Base-by-base conservation (phyloP, 2,797 vertebrate genomes). In the Clarias laeviceps region DNA sequence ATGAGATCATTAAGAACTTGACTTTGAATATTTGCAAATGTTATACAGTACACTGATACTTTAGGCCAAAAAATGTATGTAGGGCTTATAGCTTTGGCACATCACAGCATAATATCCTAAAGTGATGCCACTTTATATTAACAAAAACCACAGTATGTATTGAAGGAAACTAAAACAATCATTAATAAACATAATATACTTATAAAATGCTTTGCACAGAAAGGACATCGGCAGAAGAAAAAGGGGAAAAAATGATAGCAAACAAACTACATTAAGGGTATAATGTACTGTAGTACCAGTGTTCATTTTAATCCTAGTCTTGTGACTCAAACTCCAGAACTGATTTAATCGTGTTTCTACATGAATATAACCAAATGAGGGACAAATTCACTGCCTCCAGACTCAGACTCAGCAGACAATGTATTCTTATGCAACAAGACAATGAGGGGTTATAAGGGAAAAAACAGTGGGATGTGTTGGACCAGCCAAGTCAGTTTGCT, bases 381-480 rank as follows among this genome's bases (percentile, higher is more conserved):
- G 22, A 76, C n/a, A 0, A 15, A 45, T 64, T 64, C 59, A 84
- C 12, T 77, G 12, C 70, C 8, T 50, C 20, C n/a, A 34, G 69
- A 76, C 15, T 14, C 61, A 83, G 70, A 76, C 24, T 22, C 61
- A 83, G 1, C 12, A 5, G n/a, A 50, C 40, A 9, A 29, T 32
- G 57, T 54, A 59, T 56, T 79, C 50, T 54, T 56, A 78, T 20
- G 32, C 78, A 32, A 65, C 77, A 64, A 64, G 59, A 62, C 34
- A 64, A 17, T 45, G 34, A 40, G 5, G 32, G 29, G 5, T 59
- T 9, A 84, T 59, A 15, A 69, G 40, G 27, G 69, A 54, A 56
- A 50, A 22, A 57, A 29, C 4, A 27, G 68, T 72, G 69, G 69
- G 66, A 85, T 29, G 4, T 74, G 65, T 81, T 37, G 17, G 66